Base-by-base conservation (phyloP, 2,888 invertebrate genomes). In the Diarsia brunnea region DNA sequence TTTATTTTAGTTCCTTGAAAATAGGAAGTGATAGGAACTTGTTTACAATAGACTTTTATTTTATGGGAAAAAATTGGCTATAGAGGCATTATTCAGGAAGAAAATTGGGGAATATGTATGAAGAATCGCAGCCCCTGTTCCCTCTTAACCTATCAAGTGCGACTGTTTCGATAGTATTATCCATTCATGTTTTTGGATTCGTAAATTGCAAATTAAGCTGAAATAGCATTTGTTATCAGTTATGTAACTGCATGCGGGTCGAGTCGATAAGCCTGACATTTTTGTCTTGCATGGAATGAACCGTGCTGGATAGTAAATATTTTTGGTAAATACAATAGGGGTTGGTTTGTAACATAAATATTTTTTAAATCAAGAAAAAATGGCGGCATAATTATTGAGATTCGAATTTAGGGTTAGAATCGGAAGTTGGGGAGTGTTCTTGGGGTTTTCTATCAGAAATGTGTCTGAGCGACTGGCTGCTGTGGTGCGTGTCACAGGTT, bases 191-290 rank as follows among this genome's bases (percentile, higher is more conserved):
- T 69, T 84, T 70, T 2, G 24, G 2, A 65, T 79, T 43, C 43
- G 38, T 47, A 49, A 69, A 63, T 49, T 60, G 69, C 43, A 12
- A 14, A 73, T 55, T 49, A 47, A 31, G 68, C 47, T 58, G 7
- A 72, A 67, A 38, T 75, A 70, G 31, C 69, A 49, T 24, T 31
- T n/a, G 43, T 73, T 85, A 81, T 82, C 64, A 38, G 49, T 81
- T 70, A 68, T 47, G 27, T 81, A 67, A 80, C 58, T 75, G 77
- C 68, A 82, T 85, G 51, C 82, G 82, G 78, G 73, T 68, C 19
- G 16, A 12, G 31, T 12, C 53, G 73, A 85, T 77, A 82, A 63
- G 31, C 16, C 19, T 65, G 72, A 2, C 12, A 4, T 82, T 76
- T 79, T 67, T 67, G 53, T 55, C n/a, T 66, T 14, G 24, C 21